Conservation (phyloP, 2,888 invertebrate genomes). For the Daptonema setosum region DNA sequence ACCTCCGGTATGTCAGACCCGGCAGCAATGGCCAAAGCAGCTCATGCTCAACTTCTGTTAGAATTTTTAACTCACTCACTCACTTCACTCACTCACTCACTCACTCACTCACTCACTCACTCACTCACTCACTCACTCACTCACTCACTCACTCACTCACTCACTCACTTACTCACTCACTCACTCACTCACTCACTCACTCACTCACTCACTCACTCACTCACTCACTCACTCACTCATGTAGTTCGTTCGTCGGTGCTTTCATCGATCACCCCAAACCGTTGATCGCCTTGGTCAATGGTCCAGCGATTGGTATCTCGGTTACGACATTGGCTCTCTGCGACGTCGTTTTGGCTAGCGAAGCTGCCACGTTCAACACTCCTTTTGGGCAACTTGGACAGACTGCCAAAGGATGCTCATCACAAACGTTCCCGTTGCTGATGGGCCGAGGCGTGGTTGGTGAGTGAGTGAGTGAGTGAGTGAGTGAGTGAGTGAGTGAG, state of each 20-base stretch:
- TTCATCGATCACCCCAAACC: slow-evolving; percentile 71
- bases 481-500: too few species aligned
- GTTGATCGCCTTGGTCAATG: slow-evolving; percentile 66
- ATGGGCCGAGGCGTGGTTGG: slow-evolving; percentile 41
- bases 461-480: too few species aligned
- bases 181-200: too few species aligned
- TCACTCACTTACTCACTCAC: too few species aligned
- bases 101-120: too few species aligned
- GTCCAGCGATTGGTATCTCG: slow-evolving; percentile 74
- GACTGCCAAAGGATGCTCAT: slow-evolving; percentile 68
- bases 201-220: too few species aligned
- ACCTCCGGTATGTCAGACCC: slow-evolving; percentile 20
- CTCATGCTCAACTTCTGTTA: slow-evolving; percentile 24
- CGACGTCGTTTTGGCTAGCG: slow-evolving; percentile 69
- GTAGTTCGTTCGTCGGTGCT: slow-evolving; percentile 45
- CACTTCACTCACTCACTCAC: too few species aligned
- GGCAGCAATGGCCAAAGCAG: slow-evolving; percentile 22
- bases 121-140: too few species aligned
- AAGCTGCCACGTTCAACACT: slow-evolving; percentile 60
- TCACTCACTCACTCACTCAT: slow-evolving; percentile 9
- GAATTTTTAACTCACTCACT: too few species aligned
- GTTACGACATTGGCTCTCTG: slow-evolving; percentile 61
- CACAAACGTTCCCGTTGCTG: slow-evolving; percentile 57
- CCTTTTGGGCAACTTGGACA: slow-evolving; percentile 67
- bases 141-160: too few species aligned